Evolutionary conservation across 2,797 vertebrate species (phyloP).

Genomic region (Cottoperca gobio): DNA sequence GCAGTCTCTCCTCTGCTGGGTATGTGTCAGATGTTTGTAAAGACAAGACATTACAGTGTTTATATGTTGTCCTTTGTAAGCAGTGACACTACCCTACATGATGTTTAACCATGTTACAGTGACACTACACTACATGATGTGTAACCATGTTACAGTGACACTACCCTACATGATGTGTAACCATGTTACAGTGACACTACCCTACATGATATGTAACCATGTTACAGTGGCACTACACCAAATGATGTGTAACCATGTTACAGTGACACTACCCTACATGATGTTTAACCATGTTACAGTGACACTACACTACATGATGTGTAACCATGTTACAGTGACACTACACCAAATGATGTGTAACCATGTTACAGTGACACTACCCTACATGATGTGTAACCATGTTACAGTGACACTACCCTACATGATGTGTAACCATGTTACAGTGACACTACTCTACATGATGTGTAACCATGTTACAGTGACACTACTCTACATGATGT

Average conservation of each 20-base stretch:
- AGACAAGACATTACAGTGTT: constrained; percentile 17
- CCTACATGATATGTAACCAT: too few relatives aligned
- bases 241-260: too few relatives aligned
- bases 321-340: constrained; percentile 9
- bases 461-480: constrained; percentile 6
- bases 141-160: constrained; percentile 9
- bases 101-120: neutral
- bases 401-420: constrained; percentile 5
- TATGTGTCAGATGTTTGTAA: neutral
- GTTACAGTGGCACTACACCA: constrained; percentile 1
- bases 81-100: neutral
- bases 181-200: constrained; percentile 6
- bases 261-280: constrained; percentile 9
- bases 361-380: constrained; percentile 6
- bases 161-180: too few relatives aligned
- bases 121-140: constrained; percentile 1
- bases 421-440: too few relatives aligned
- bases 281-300: constrained; percentile 6
- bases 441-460: constrained; percentile 9
- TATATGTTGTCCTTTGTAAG: neutral
- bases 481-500: too few relatives aligned
- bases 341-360: too few relatives aligned
- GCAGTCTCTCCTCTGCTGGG: neutral
- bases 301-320: constrained; percentile 1
- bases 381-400: too few relatives aligned